Percentiles rank a stretch among this genome's conserved stretches.
phyloP scores from a whole-genome alignment of 2,888 invertebrate species.

The Thumatha senex region DNA sequence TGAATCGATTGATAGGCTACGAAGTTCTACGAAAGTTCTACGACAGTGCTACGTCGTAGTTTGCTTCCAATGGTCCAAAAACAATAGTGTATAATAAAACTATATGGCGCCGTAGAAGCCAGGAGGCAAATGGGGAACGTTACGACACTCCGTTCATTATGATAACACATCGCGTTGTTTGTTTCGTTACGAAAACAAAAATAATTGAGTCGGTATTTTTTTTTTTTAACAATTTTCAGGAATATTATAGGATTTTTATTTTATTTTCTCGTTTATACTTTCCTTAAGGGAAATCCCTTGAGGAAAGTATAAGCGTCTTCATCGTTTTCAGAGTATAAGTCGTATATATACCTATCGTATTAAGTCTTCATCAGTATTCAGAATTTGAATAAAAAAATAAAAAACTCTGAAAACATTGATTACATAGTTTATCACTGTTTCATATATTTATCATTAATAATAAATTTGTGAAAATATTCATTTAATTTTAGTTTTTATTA shows the following conservation, averaged over 20 bases:
- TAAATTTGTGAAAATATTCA: too few species aligned
- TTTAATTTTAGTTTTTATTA: too few species aligned
- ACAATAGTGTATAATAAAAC: conserved; percentile 33
- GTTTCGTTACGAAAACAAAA: conserved; percentile 22
- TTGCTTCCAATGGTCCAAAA: conserved; percentile 24
- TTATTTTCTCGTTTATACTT: too few species aligned
- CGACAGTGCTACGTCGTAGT: conserved; percentile 21
- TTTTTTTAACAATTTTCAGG: neutral
- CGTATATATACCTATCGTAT: too few species aligned
- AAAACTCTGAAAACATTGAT: too few species aligned
- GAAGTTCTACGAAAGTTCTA: conserved; percentile 15
- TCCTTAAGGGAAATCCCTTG: too few species aligned
- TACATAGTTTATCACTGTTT: too few species aligned
- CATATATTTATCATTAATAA: too few species aligned
- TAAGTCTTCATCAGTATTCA: too few species aligned
- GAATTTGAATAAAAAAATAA: too few species aligned
- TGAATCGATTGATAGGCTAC: neutral
- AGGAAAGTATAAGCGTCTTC: too few species aligned
- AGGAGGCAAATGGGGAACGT: conserved; percentile 10
- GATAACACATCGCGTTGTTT: conserved; percentile 17
- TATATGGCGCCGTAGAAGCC: conserved; percentile 28
- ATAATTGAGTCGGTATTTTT: conserved; percentile 9
- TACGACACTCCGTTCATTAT: conserved; percentile 25
- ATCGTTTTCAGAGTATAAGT: too few species aligned
- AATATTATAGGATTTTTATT: neutral